Conservation (phyloP, 2,888 invertebrate species). For the Diarsia mendica region DNA sequence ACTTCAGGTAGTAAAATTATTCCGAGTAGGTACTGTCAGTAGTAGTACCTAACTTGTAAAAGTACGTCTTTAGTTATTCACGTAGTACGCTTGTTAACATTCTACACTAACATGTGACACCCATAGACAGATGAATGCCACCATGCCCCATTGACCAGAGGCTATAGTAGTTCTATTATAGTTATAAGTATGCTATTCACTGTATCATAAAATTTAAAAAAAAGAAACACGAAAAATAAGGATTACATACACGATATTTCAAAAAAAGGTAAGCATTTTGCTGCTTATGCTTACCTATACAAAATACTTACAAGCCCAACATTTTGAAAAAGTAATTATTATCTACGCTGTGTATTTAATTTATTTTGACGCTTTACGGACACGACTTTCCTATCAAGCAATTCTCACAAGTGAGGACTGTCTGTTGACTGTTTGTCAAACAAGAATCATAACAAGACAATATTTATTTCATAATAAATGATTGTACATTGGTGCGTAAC, state of each 20-base stretch:
- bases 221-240: background rate
- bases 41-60: no score
- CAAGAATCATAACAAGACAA: background rate
- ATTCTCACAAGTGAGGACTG: conserved; percentile 16
- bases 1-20: background rate
- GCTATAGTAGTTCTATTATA: background rate
- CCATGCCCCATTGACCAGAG: no score
- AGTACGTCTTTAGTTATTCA: no score
- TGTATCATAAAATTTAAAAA: background rate
- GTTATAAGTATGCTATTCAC: no score
- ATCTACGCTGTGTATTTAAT: conserved; percentile 19
- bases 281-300: background rate
- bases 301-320: conserved; percentile 46
- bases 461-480: conserved; percentile 22
- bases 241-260: background rate
- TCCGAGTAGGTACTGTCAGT: background rate
- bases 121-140: no score
- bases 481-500: background rate
- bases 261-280: background rate
- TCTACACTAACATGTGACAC: no score
- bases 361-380: background rate
- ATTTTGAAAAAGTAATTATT: conserved; percentile 24
- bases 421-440: conserved; percentile 7
- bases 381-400: conserved; percentile 5
- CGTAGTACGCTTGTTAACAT: no score